A percentile compares a stretch with the other conserved stretches of the same genome.
Conservation (phyloP, 2,113 vertebrate species). For the Mus pahari region DNA sequence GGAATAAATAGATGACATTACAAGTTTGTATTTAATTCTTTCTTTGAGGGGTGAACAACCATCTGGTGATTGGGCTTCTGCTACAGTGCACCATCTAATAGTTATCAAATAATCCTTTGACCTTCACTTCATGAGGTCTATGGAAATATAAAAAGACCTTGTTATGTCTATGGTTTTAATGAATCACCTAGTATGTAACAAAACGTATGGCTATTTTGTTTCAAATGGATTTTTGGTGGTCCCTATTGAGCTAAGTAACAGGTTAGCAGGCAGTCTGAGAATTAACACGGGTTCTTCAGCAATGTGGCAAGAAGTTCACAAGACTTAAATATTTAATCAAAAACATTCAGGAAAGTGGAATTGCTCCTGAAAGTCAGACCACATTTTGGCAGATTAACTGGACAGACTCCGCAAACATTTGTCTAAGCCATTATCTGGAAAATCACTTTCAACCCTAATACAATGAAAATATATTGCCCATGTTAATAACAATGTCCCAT, state of each 20-base stretch:
- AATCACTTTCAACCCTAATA: constrained; percentile 76
- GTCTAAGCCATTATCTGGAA: constrained; percentile 76
- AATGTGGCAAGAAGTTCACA: constrained; percentile 56
- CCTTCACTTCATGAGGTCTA: not conserved
- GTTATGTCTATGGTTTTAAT: not conserved
- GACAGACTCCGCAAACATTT: constrained; percentile 77
- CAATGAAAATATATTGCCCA: constrained; percentile 77
- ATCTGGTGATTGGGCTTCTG: not conserved
- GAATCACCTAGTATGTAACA: constrained; percentile 3
- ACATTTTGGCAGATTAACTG: constrained; percentile 70
- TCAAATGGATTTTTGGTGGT: constrained; percentile 38
- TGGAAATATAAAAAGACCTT: constrained; percentile 17
- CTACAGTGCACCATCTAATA: not conserved
- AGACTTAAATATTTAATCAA: constrained; percentile 69
- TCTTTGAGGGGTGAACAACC: not conserved
- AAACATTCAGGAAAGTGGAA: constrained; percentile 67
- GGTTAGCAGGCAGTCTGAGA: constrained; percentile 35
- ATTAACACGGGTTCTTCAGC: constrained; percentile 4
- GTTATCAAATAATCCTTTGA: constrained; percentile 25
- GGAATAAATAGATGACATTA: not conserved
- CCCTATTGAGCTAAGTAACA: constrained; percentile 36
- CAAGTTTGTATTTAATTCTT: constrained; percentile 1
- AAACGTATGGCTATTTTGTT: constrained; percentile 4
- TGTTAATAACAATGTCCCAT: constrained; percentile 77
- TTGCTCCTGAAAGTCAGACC: constrained; percentile 66